Evolutionary conservation across 2,888 invertebrate genomes (phyloP), one percentile per base, ranked within the genome.

Genomic region (Sericinus montela): DNA sequence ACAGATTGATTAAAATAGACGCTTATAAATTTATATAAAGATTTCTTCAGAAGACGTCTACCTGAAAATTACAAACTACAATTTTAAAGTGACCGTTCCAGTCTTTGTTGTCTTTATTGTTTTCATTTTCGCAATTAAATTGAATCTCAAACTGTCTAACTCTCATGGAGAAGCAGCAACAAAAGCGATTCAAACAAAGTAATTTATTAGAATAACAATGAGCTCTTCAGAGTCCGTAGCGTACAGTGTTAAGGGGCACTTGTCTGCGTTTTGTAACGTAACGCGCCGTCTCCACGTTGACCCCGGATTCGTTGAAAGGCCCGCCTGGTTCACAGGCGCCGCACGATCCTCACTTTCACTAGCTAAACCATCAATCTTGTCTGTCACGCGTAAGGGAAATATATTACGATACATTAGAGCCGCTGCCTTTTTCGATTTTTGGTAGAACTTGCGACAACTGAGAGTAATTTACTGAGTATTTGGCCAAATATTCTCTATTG

Each of bases 281-380:
- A 44, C 11, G 11, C 30, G 8, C n/a, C 25, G 42, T 47, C 44
- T 50, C 45, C 30, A 54, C 54, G n/a, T 59, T 53, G 62, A 68
- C 63, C 61, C 56, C 63, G 63, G 67, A 63, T 67, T 66, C 62
- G 65, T 67, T 58, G 53, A 59, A 65, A 68, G 66, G 59, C 62
- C 53, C 48, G 32, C 38, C 28, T 57, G 57, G 61, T 72, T 75
- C 57, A 62, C 68, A 78, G 70, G 69, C 73, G 45, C 51, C 53
- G 59, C 75, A 75, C 75, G 78, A 62, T 69, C 65, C 63, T 72
- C 68, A 80, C 82, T 80, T 81, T 80, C 81, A 72, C 82, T 77
- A 55, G 64, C 58, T 52, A 48, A 63, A 64, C 69, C 69, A 80
- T 80, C 72, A 78, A 76, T 80, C 75, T 73, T 56, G 49, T 57